Conservation (phyloP, 2,888 invertebrate genomes). For the Mesoligia furuncula region DNA sequence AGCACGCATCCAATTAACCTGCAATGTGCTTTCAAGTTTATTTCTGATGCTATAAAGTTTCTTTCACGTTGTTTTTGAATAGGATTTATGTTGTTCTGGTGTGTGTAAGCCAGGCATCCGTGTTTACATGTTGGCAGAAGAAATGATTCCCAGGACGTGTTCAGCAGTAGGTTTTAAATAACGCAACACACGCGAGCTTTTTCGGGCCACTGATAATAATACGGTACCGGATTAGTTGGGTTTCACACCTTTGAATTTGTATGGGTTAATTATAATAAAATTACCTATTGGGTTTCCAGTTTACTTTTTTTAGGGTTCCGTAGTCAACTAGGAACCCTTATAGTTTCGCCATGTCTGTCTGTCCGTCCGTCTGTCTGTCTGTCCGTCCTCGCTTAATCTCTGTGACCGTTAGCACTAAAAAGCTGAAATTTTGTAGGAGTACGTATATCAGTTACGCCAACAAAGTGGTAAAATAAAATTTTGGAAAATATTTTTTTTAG, state of each 20-base stretch:
- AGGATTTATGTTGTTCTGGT: constrained; percentile 53
- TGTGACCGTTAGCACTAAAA: too few species aligned
- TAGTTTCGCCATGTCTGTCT: too few species aligned
- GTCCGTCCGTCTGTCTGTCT: too few species aligned
- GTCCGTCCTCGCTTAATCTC: too few species aligned
- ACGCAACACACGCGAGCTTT: constrained; percentile 70
- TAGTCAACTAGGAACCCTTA: too few species aligned
- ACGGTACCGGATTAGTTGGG: constrained; percentile 50
- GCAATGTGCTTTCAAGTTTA: constrained; percentile 46
- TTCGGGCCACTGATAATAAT: constrained; percentile 69
- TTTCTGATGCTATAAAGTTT: neutral
- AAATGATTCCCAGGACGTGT: constrained; percentile 83
- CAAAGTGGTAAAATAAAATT: too few species aligned
- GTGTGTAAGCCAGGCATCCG: constrained; percentile 65
- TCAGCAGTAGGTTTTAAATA: constrained; percentile 79
- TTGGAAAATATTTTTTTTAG: too few species aligned
- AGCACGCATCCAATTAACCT: constrained; percentile 21
- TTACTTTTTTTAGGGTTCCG: too few species aligned
- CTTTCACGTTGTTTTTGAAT: constrained; percentile 15
- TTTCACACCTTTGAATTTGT: constrained; percentile 48
- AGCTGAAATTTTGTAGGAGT: too few species aligned
- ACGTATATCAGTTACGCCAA: too few species aligned
- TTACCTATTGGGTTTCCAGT: neutral
- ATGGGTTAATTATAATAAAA: constrained; percentile 22
- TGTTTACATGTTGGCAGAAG: constrained; percentile 85